Evolutionary conservation across 30 jellyfish, hydroid and myxozoan species (phyloP).

Genomic region (Cassiopea andromeda): DNA sequence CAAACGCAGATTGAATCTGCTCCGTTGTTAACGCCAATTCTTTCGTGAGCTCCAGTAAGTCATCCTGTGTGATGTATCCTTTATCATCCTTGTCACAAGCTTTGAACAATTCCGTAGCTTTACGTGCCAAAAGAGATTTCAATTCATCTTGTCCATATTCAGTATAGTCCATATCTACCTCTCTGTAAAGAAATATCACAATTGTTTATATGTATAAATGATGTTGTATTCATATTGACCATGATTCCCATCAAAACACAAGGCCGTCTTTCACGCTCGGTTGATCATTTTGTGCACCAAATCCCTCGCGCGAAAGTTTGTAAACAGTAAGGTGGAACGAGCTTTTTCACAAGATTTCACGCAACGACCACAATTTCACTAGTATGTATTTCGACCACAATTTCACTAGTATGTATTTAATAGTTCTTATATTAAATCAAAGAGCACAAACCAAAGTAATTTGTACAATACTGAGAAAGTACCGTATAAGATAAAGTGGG

Average conservation of each 20-base stretch:
- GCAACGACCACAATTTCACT: too few species aligned
- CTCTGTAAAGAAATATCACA: constrained; percentile 52
- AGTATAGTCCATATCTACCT: constrained; percentile 71
- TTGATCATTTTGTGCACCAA: constrained; percentile 1
- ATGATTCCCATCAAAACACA: neutral
- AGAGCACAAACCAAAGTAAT: too few species aligned
- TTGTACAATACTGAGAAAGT: too few species aligned
- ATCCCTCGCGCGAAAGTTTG: neutral
- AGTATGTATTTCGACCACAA: too few species aligned
- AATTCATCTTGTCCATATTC: constrained; percentile 84
- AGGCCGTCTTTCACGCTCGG: constrained; percentile 32
- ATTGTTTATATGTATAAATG: neutral
- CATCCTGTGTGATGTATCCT: constrained; percentile 84
- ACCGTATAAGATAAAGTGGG: too few species aligned
- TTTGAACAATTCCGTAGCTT: constrained; percentile 87
- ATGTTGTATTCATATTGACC: neutral
- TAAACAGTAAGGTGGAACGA: neutral
- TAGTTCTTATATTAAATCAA: too few species aligned
- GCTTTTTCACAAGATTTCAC: too few species aligned
- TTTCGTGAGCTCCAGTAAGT: constrained; percentile 73
- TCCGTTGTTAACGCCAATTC: constrained; percentile 81
- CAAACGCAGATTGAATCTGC: constrained; percentile 84
- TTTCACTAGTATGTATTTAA: too few species aligned
- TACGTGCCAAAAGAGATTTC: constrained; percentile 72
- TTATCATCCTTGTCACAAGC: constrained; percentile 84